Evolutionary conservation across 2,113 vertebrate species (phyloP).

Genomic region (Ptyas mucosa): DNA sequence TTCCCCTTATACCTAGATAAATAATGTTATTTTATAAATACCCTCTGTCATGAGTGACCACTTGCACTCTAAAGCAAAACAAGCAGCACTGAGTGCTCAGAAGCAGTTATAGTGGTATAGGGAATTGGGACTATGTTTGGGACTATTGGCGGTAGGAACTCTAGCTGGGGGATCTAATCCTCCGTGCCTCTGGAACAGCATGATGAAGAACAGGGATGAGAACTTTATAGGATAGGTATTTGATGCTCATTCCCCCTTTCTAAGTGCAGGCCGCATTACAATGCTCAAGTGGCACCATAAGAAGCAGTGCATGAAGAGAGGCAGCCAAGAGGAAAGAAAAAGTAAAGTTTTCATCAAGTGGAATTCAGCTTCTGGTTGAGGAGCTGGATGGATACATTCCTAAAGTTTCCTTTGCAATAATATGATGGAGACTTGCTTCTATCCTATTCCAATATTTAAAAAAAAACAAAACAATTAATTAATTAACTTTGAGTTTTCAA

Average conservation of each 20-base stretch:
- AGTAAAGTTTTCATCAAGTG: background rate
- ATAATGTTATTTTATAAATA: background rate
- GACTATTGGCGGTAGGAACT: background rate
- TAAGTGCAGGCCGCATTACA: background rate
- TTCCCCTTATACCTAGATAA: background rate
- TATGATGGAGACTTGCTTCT: background rate
- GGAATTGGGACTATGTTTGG: background rate
- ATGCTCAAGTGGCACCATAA: background rate
- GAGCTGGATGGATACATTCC: background rate
- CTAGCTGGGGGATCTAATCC: background rate
- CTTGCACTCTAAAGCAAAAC: background rate
- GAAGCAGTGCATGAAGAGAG: background rate
- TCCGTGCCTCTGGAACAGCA: background rate
- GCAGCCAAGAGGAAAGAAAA: background rate
- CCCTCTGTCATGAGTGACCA: background rate
- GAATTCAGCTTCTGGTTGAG: background rate
- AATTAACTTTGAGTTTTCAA: background rate
- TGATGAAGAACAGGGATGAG: background rate
- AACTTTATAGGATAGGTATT: background rate
- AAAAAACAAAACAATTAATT: background rate
- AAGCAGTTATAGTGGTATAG: background rate
- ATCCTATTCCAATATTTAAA: background rate
- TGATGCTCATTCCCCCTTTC: background rate
- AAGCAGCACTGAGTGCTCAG: background rate
- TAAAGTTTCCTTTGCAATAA: background rate